These are phyloP conservation scores for Microcebus tavaratra DNA, from an alignment of 2,113 vertebrate species.

Conservation along the genomic window DNA sequence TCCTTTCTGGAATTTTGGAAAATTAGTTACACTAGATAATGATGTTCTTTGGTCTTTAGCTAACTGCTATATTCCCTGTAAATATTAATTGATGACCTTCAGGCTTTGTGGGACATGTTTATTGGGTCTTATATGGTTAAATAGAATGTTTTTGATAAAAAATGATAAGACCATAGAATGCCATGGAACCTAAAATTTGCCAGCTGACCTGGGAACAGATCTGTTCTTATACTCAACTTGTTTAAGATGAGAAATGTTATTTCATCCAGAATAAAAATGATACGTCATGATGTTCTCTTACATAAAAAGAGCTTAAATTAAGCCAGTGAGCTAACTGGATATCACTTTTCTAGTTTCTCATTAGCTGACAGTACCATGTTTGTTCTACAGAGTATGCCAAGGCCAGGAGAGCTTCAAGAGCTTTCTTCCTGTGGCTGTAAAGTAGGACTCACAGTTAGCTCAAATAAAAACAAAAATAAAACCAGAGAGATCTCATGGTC, in stretches of 20 bases:
- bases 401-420: background rate
- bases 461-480: slow-evolving; percentile 72
- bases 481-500: slow-evolving; percentile 63
- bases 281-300: background rate
- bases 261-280: slow-evolving; percentile 6
- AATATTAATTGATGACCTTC: slow-evolving; percentile 48
- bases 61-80: background rate
- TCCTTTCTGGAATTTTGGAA: slow-evolving; percentile 27
- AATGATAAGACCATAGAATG: background rate
- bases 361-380: background rate
- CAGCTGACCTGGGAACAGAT: background rate
- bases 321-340: background rate
- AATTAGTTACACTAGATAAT: background rate
- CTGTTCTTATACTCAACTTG: background rate
- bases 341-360: slow-evolving; percentile 29
- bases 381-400: slow-evolving; percentile 21
- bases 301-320: background rate
- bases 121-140: slow-evolving; percentile 20
- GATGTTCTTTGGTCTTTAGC: slow-evolving; percentile 37
- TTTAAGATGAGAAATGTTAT: slow-evolving; percentile 42
- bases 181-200: slow-evolving; percentile 21
- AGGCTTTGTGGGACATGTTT: slow-evolving; percentile 10
- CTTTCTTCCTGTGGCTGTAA: slow-evolving; percentile 50
- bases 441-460: slow-evolving; percentile 63
- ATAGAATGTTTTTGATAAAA: slow-evolving; percentile 18